Evolutionary conservation across 1,140 invertebrate species (phyloP), one percentile per base, ranked within the genome.

Genomic region (Varroa destructor): DNA sequence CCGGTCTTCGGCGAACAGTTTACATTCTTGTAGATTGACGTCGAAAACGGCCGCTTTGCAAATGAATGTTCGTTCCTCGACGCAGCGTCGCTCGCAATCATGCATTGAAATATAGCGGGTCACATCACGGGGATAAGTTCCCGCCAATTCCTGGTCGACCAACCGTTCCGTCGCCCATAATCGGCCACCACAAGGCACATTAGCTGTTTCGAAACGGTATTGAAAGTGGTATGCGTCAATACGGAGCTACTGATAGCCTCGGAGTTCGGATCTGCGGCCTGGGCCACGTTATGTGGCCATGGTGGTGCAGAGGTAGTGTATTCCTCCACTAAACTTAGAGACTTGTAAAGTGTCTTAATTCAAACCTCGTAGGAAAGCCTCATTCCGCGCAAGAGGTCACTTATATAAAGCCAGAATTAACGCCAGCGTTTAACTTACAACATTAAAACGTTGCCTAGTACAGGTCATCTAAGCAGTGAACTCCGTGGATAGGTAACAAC

Each of bases 21-120:
- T 75, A 75, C 82, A 84, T 72, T 82, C 80, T 14, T 77, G 75
- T 1, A 75, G 76, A 56, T 76, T 76, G 73, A 77, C 77, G 74
- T 82, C 79, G 73, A 82, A 84, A 40, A 76, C 80, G 5, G 81
- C 82, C 1, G 82, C 81, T 43, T 76, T 77, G 73, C 82, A 83
- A 55, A 77, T 73, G 74, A 82, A 83, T 43, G 77, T 70, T 57
- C 78, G 74, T 73, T 83, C 81, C 61, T 80, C 78, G 56, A 83
- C 74, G 75, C 82, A 83, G 14, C 78, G 70, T 51, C 80, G 77
- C 72, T 80, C 78, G 73, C 82, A 83, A 54, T 82, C 80, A 0
- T 76, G 74, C 72, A 80, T 79, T n/a, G 77, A 77, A 12, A 79
- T 75, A 40, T 78, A 78, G 10, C 76, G 73, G 12, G 78, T 75